Base-by-base conservation (phyloP, 2,888 invertebrate species). In the Eugnorisma glareosa region DNA sequence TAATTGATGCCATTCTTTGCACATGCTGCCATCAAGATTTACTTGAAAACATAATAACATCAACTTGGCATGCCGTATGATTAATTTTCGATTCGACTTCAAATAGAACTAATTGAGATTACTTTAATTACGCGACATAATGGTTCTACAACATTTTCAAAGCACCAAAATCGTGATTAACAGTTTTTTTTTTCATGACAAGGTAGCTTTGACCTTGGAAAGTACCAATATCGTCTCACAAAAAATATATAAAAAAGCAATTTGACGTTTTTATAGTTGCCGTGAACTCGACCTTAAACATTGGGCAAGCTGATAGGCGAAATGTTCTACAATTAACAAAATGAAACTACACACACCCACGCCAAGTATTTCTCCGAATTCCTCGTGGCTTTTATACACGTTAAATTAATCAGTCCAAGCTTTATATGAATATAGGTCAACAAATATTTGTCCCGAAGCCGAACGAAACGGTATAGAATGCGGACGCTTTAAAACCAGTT, bases 241-340 rank as follows among this genome's bases (percentile, higher is more conserved):
- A 78, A 74, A 79, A 67, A 45, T 51, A 84, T 51, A 77, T 76
- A 37, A 69, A 79, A 79, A 67, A 13, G 66, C 61, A 76, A 84
- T 86, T 89, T 84, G 74, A 74, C 73, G 77, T 79, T 77, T 86
- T 86, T 83, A 88, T 86, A 74, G 81, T 73, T 28, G 70, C 79
- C 88, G 71, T 89, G 88, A 88, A 89, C 88, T 84, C 84, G 77
- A 81, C 87, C 81, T 86, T 67, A 77, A 74, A 66, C 68, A 57
- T 64, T 68, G 67, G 67, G 67, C 73, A n/a, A 37, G 77, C 67
- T 67, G 21, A 71, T 75, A 77, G 79, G 76, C 64, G 67, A 72
- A 78, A 75, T 74, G 74, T 43, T 84, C 31, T 71, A 74, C 71
- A 81, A 83, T 75, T 87, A 78, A 61, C 24, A 79, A 77, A 79